Percentiles rank a stretch among this genome's conserved stretches.
Conservation (phyloP, 2,888 invertebrate genomes). For the Rapana venosa region DNA sequence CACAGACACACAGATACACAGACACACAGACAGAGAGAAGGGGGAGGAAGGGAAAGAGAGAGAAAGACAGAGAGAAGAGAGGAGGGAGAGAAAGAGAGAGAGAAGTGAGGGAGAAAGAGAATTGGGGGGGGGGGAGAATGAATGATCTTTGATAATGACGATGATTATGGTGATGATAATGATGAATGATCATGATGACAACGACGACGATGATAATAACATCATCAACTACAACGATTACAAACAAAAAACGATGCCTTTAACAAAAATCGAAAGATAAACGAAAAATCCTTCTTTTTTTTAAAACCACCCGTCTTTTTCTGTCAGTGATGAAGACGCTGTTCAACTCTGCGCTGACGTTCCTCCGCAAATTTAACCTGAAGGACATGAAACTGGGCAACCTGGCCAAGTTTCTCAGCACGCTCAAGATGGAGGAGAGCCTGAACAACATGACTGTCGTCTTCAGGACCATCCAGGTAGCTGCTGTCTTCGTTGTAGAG, state of each 20-base stretch:
- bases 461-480: constrained; percentile 60
- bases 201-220: not conserved
- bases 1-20: too few species aligned
- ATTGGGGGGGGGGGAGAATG: too few species aligned
- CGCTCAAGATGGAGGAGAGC: constrained; percentile 58
- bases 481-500: not conserved
- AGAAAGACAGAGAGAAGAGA: too few species aligned
- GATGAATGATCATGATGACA: too few species aligned
- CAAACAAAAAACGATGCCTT: not conserved
- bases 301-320: not conserved
- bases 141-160: not conserved
- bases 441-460: constrained; percentile 57
- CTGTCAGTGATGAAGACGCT: constrained; percentile 46
- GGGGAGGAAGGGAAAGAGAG: too few species aligned
- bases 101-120: too few species aligned
- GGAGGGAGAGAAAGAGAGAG: too few species aligned
- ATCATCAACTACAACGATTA: not conserved
- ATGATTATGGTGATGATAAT: not conserved
- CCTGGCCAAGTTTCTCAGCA: constrained; percentile 60
- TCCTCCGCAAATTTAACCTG: constrained; percentile 61
- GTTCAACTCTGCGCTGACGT: constrained; percentile 47
- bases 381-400: constrained; percentile 61
- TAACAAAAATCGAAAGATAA: too few species aligned
- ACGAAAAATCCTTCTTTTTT: too few species aligned
- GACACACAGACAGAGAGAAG: too few species aligned